Conservation (phyloP, 2,888 invertebrate species). For the Epirrhoe alternata region DNA sequence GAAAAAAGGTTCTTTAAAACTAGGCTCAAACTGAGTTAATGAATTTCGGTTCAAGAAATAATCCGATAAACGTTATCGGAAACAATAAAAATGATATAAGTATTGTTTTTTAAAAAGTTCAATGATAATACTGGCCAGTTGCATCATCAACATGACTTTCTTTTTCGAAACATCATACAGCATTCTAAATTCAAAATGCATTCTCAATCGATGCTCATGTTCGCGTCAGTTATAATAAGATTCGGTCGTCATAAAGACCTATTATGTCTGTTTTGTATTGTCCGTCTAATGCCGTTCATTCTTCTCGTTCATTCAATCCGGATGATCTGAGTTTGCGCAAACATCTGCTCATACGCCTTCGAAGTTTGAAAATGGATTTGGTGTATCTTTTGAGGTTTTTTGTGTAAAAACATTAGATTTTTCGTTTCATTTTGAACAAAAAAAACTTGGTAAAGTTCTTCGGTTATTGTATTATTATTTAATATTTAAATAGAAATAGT, state of each 20-base stretch:
- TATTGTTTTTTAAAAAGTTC: not conserved
- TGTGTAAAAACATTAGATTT: conserved; percentile 40
- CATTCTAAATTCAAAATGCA: conserved; percentile 36
- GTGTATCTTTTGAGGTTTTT: conserved; percentile 32
- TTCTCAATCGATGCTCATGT: conserved; percentile 47
- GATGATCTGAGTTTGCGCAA: conserved; percentile 58
- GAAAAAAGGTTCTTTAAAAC: not conserved
- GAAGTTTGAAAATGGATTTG: conserved; percentile 31
- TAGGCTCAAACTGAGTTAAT: not conserved
- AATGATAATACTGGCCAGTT: conserved; percentile 6
- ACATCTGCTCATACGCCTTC: conserved; percentile 71
- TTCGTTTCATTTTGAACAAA: conserved; percentile 21
- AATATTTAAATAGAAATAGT: too few relatives aligned
- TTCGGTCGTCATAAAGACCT: conserved; percentile 61
- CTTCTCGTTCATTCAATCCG: conserved; percentile 51
- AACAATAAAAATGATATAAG: not conserved
- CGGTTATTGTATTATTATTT: too few relatives aligned
- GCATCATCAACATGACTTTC: conserved; percentile 17
- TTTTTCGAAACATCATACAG: conserved; percentile 21
- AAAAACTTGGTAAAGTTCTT: too few relatives aligned
- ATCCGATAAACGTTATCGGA: not conserved
- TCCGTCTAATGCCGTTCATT: conserved; percentile 66
- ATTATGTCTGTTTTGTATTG: conserved; percentile 67
- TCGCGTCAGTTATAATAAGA: conserved; percentile 73
- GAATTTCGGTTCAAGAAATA: too few relatives aligned